These are phyloP conservation scores for Eupithecia insigniata DNA, from an alignment of 2,888 invertebrate species.

Conservation along the genomic window DNA sequence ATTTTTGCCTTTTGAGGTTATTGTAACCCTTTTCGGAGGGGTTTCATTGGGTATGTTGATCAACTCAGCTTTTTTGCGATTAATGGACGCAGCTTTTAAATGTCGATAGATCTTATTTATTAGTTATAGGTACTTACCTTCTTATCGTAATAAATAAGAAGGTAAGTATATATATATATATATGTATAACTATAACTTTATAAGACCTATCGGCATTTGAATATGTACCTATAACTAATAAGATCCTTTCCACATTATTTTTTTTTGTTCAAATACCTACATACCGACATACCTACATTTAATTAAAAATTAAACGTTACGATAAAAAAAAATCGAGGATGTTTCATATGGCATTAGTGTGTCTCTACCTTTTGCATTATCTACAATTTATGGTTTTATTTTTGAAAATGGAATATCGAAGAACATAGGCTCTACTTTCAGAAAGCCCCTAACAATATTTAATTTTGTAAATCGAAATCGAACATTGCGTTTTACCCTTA, in stretches of 20 bases:
- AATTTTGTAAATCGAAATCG: too few species aligned
- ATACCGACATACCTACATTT: not conserved
- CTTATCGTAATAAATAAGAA: too few species aligned
- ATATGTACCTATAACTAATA: too few species aligned
- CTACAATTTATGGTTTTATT: not conserved
- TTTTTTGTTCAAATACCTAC: not conserved
- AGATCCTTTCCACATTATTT: too few species aligned
- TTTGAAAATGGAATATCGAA: not conserved
- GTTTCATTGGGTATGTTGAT: constrained; percentile 18
- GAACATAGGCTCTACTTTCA: not conserved
- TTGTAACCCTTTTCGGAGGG: constrained; percentile 48
- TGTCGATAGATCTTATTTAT: not conserved
- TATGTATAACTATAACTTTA: too few species aligned
- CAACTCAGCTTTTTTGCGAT: not conserved
- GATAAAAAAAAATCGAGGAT: too few species aligned
- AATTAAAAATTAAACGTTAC: too few species aligned
- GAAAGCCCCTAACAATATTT: too few species aligned
- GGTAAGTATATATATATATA: too few species aligned
- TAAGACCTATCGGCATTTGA: too few species aligned
- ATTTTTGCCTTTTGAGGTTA: constrained; percentile 65
- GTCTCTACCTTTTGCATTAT: not conserved
- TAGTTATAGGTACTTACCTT: not conserved
- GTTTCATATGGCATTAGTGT: not conserved
- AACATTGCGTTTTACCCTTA: too few species aligned
- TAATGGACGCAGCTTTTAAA: not conserved